phyloP scores from a whole-genome alignment of 2,888 invertebrate species.

The Synergus japonicus region DNA sequence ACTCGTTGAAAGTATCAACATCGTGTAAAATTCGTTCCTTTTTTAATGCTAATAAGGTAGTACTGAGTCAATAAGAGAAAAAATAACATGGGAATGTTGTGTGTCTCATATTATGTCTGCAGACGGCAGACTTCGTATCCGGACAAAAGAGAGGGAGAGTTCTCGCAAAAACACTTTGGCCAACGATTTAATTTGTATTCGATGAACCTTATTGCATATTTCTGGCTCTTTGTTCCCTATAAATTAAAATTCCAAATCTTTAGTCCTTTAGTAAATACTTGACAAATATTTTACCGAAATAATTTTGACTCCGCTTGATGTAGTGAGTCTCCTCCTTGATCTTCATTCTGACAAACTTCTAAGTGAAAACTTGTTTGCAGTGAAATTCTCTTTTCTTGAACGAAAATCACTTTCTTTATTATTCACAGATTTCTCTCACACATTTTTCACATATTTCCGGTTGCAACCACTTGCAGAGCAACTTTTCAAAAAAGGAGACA shows the following conservation, averaged over 20 bases:
- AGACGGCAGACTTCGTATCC: conserved; percentile 24
- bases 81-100: not conserved
- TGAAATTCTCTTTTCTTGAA: not conserved
- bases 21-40: too few relatives aligned
- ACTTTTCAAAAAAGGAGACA: conserved; percentile 8
- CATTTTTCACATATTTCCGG: conserved; percentile 2
- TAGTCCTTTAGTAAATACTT: not conserved
- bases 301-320: conserved; percentile 68
- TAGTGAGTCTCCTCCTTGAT: conserved; percentile 71
- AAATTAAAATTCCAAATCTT: not conserved
- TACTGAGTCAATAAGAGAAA: not conserved
- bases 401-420: conserved; percentile 17
- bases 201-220: conserved; percentile 48
- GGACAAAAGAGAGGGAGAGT: conserved; percentile 41
- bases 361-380: not conserved
- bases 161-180: conserved; percentile 16
- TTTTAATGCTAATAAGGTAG: too few relatives aligned
- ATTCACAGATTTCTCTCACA: conserved; percentile 5
- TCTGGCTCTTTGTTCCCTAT: conserved; percentile 17
- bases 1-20: too few relatives aligned
- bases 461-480: not conserved
- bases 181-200: conserved; percentile 33
- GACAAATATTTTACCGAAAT: conserved; percentile 67
- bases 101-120: conserved; percentile 7
- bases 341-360: conserved; percentile 63